Base-by-base conservation (phyloP, 2,888 invertebrate genomes). In the Diplolepis rosae region DNA sequence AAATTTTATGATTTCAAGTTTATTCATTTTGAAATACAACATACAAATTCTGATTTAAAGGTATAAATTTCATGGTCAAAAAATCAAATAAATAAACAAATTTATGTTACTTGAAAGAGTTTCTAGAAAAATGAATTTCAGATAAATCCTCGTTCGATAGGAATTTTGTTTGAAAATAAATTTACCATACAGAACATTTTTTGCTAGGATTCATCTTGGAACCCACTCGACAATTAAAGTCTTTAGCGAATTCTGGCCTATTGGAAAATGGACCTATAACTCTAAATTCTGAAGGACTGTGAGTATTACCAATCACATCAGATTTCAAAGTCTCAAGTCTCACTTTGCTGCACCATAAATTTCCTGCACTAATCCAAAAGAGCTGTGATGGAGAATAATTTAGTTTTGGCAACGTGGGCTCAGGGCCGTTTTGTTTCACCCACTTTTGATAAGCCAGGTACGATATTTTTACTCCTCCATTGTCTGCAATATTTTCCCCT, bases 401-500 rank as follows among this genome's bases (percentile, higher is more conserved):
- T n/a, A n/a, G n/a, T n/a, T n/a, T n/a, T n/a, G n/a, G n/a, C n/a
- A n/a, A n/a, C n/a, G n/a, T n/a, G n/a, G n/a, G n/a, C n/a, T n/a
- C n/a, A n/a, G n/a, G n/a, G n/a, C n/a, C n/a, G n/a, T n/a, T n/a
- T n/a, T n/a, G n/a, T n/a, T n/a, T n/a, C n/a, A n/a, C n/a, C n/a
- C n/a, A n/a, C n/a, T n/a, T n/a, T n/a, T 92, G 90, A 88, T 96
- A 96, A 0, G 96, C 96, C 75, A 93, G 90, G 88, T 96, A 97
- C 0, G 96, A 95, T 87, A 95, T 94, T 87, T 96, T 96, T 75
- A 97, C 92, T 0, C 97, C 97, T 4, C 96, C 97, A 85, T 97
- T 97, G 87, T 97, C 97, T 0, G 97, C 97, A 74, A 97, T 97
- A 87, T 97, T 97, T 88, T 97, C 97, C 15, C 96, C 96, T 90